Evolutionary conservation across 92 coral and sea anemone genomes (phyloP).

Genomic region (Porites lobata): DNA sequence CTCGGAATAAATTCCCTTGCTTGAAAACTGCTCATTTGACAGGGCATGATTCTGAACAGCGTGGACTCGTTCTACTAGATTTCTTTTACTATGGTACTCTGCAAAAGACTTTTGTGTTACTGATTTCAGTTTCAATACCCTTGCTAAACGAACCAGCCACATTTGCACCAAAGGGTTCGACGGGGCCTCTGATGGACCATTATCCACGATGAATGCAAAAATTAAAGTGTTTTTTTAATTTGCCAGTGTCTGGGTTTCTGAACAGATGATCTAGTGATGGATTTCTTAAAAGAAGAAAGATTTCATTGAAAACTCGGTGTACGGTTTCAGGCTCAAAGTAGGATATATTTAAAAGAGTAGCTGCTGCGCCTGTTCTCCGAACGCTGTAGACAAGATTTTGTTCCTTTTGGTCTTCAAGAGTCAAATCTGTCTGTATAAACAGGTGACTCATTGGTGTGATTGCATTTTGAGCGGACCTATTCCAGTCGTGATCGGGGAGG

Average conservation of each 20-base stretch:
- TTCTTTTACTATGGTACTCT: too few relatives aligned
- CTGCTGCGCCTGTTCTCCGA: slow-evolving; percentile 70
- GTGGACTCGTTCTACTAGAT: too few relatives aligned
- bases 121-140: slow-evolving; percentile 31
- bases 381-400: slow-evolving; percentile 20
- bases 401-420: neutral
- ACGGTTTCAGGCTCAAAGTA: slow-evolving; percentile 66
- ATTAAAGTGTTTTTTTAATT: slow-evolving; percentile 66
- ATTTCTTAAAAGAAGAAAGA: slow-evolving; percentile 45
- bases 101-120: slow-evolving; percentile 2
- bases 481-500: slow-evolving; percentile 72
- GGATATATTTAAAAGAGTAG: slow-evolving; percentile 48
- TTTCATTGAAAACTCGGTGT: slow-evolving; percentile 60
- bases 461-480: slow-evolving; percentile 42
- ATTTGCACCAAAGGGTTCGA: slow-evolving; percentile 50
- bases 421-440: slow-evolving; percentile 59
- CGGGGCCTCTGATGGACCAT: slow-evolving; percentile 78
- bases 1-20: neutral
- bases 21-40: slow-evolving; percentile 28
- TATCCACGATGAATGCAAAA: slow-evolving; percentile 78
- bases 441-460: slow-evolving; percentile 82
- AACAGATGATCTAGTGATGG: slow-evolving; percentile 66
- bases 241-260: slow-evolving; percentile 74
- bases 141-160: slow-evolving; percentile 45
- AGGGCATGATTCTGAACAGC: slow-evolving; percentile 28